Base-by-base conservation (phyloP, 2,797 vertebrate species). In the Sebastes iracundus region DNA sequence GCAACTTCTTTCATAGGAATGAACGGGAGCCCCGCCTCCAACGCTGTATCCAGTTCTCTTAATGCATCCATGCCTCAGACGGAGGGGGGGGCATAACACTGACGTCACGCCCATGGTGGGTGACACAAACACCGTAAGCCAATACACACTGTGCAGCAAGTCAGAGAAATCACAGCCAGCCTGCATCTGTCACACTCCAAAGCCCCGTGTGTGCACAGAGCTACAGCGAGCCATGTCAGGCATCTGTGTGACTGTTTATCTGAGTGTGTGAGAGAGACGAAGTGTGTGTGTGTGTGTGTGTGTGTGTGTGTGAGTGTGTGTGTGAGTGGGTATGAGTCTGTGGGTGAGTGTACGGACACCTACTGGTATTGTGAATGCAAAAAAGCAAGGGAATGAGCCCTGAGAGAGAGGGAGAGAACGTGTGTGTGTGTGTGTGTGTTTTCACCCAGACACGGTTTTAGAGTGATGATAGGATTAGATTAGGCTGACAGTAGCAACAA, bases 381-480 rank as follows among this genome's bases (percentile, higher is more conserved):
- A 42, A 42, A 59, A 79, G 56, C 33, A 68, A 64, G 16, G 42
- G 25, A 69, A 66, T 76, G 42, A 73, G 49, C 35, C 14, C n/a
- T 13, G 22, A 55, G 28, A 64, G 28, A 64, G 16, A 61, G 4
- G 7, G 23, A 30, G 55, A 65, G 28, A 55, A 30, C 16, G 67
- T 46, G 69, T 55, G 58, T 68, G 53, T 60, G 75, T 63, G 70
- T 76, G 63, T 83, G 75, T 78, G 84, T 83, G 76, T 85, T 87
- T 87, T 83, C 77, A 83, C 49, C 61, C 76, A 87, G 85, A 81
- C 88, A 81, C 72, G 85, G 83, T 89, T 93, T 91, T 85, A 90
- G 75, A 75, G 78, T 81, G 87, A 92, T 90, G 90, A 91, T 88
- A 89, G 89, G 90, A 92, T 93, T 87, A 92, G 87, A 91, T 92